Percentiles rank a stretch among this genome's conserved stretches.
These are phyloP conservation scores for Otus scops DNA, from an alignment of 2,797 vertebrate species.

Conservation along the genomic window DNA sequence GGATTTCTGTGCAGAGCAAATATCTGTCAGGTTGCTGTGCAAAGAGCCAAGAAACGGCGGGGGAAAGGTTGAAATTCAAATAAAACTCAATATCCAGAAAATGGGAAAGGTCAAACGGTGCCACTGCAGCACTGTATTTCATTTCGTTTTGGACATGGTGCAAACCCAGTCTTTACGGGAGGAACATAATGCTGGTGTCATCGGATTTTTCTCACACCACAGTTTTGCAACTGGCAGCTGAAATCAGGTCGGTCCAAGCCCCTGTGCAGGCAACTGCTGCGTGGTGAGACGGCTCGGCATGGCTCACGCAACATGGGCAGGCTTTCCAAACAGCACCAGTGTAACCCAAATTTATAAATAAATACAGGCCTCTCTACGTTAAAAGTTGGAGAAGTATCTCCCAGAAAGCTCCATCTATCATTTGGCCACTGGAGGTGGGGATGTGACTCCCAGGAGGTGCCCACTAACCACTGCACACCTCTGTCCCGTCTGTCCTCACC, in stretches of 20 bases:
- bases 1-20: not conserved
- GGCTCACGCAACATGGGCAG: not conserved
- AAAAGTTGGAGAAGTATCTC: not conserved
- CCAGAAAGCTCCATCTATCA: not conserved
- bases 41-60: not conserved
- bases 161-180: not conserved
- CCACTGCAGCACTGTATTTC: not conserved
- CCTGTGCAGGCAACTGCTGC: not conserved
- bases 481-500: not conserved
- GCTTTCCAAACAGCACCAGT: not conserved
- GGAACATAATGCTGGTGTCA: not conserved
- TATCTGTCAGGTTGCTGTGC: not conserved
- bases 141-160: not conserved
- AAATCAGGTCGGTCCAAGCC: not conserved
- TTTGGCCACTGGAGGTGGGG: not conserved
- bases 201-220: not conserved
- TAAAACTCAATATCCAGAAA: not conserved
- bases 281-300: not conserved
- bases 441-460: not conserved
- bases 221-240: not conserved
- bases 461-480: fast-evolving
- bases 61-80: not conserved
- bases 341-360: not conserved
- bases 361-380: not conserved
- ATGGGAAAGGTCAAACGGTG: not conserved